Evolutionary conservation across 2,113 vertebrate genomes (phyloP).

Genomic region (Fregetta grallaria): DNA sequence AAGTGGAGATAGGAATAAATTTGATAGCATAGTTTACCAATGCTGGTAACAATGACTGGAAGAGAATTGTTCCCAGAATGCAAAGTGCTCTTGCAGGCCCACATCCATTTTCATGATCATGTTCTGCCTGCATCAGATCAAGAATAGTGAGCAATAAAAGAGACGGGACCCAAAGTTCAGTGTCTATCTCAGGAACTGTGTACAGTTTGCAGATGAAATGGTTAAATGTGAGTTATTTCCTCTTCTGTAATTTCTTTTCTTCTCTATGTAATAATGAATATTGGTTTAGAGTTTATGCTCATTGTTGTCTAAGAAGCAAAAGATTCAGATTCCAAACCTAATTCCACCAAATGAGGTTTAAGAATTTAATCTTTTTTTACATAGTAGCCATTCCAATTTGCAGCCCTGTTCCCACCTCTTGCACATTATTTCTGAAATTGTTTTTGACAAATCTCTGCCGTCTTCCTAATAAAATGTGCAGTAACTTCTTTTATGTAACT

Average conservation of each 20-base stretch:
- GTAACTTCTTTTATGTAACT: not conserved
- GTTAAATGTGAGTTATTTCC: not conserved
- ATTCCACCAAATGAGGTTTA: not conserved
- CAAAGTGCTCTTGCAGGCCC: not conserved
- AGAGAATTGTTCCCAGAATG: not conserved
- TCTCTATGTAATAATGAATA: not conserved
- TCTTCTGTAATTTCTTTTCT: not conserved
- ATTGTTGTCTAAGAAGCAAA: not conserved
- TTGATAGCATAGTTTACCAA: not conserved
- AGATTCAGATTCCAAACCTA: not conserved
- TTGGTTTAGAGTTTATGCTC: not conserved
- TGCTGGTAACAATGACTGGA: not conserved
- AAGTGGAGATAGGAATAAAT: not conserved
- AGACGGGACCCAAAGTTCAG: rapidly evolving
- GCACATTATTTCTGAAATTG: not conserved
- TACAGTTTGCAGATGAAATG: not conserved
- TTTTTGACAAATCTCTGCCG: not conserved
- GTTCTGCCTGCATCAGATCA: not conserved
- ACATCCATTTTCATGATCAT: not conserved
- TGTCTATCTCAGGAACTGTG: not conserved
- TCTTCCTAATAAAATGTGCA: not conserved
- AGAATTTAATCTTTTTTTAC: not conserved
- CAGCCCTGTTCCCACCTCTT: not conserved
- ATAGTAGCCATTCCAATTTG: not conserved
- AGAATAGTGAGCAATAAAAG: not conserved